A percentile compares a stretch with the other conserved stretches of the same genome.
Evolutionary conservation across 2,888 invertebrate genomes (phyloP).

Genomic region (Matsumyia berberina): DNA sequence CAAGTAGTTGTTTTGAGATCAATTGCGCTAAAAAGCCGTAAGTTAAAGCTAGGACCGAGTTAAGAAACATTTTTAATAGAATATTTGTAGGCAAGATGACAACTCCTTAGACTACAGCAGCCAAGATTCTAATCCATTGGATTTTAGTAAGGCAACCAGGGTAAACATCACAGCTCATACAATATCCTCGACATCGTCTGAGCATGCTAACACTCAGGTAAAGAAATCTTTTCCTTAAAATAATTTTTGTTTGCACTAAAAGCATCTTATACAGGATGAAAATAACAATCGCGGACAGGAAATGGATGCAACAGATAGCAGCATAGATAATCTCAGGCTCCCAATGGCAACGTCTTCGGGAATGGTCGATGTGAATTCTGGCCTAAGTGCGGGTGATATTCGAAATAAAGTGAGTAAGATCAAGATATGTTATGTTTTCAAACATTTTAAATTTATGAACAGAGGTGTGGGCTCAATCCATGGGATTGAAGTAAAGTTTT

Average conservation of each 20-base stretch:
- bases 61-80: too few relatives aligned
- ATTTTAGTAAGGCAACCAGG: constrained; percentile 84
- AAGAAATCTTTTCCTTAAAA: not conserved
- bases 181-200: constrained; percentile 74
- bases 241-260: not conserved
- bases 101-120: constrained; percentile 83
- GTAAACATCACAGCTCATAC: constrained; percentile 70
- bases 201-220: constrained; percentile 70
- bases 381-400: constrained; percentile 63
- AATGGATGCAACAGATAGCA: constrained; percentile 67
- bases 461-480: too few relatives aligned
- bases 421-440: too few relatives aligned
- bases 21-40: constrained; percentile 79
- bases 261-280: constrained; percentile 80
- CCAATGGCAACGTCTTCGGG: constrained; percentile 76
- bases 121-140: constrained; percentile 84
- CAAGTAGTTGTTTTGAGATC: constrained; percentile 81
- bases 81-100: constrained; percentile 79
- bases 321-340: constrained; percentile 70
- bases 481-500: too few relatives aligned
- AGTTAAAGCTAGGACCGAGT: too few relatives aligned
- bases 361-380: constrained; percentile 77
- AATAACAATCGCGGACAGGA: constrained; percentile 82
- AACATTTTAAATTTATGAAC: too few relatives aligned
- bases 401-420: constrained; percentile 61